Percentiles rank a stretch among this genome's conserved stretches.
These are phyloP conservation scores for Litocranius walleri DNA, from an alignment of 2,113 vertebrate genomes.

Conservation along the genomic window DNA sequence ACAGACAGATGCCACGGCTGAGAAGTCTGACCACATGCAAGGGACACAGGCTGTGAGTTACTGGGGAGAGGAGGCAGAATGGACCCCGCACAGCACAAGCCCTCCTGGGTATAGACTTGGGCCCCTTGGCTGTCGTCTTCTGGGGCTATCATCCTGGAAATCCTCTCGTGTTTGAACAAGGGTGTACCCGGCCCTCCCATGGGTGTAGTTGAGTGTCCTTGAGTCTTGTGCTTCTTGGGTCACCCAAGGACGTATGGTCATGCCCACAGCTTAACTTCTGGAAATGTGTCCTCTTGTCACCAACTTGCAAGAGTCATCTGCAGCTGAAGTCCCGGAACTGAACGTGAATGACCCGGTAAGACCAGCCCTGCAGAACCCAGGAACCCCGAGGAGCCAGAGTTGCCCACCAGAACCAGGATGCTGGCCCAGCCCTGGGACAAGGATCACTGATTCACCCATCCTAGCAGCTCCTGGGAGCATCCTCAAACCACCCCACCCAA, in stretches of 20 bases:
- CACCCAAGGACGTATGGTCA: not conserved
- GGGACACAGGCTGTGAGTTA: not conserved
- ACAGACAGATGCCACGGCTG: not conserved
- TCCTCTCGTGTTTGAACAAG: not conserved
- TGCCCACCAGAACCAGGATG: no score
- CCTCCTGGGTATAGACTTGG: not conserved
- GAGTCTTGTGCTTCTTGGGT: not conserved
- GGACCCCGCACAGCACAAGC: not conserved
- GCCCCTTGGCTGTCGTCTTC: not conserved
- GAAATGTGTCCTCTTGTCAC: not conserved
- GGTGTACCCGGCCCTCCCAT: not conserved
- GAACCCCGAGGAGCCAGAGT: not conserved
- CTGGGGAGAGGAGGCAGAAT: not conserved
- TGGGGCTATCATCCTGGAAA: not conserved
- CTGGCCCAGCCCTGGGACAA: not conserved
- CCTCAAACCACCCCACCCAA: not conserved
- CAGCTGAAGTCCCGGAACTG: rapidly evolving
- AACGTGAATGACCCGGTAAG: rapidly evolving
- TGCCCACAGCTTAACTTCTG: no score
- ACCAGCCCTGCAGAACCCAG: not conserved
- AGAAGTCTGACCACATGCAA: not conserved
- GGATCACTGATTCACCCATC: not conserved
- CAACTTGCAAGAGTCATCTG: no score
- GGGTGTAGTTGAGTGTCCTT: not conserved
- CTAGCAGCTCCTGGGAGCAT: not conserved